Percentiles rank a stretch among this genome's conserved stretches.
phyloP scores from a whole-genome alignment of 2,797 vertebrate genomes.

The Podargus strigoides region DNA sequence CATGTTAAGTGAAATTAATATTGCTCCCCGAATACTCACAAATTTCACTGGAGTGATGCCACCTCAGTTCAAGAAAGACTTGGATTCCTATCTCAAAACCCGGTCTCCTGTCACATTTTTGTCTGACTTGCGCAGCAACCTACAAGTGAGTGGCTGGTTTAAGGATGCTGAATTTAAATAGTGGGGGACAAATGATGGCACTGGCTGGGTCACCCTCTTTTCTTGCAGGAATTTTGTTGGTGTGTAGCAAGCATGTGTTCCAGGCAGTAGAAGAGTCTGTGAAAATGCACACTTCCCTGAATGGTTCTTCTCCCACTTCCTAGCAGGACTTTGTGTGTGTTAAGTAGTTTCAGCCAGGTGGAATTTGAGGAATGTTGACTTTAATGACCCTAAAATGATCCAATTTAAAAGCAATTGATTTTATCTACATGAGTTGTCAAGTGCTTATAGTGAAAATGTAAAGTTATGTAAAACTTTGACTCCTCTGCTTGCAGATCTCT shows the following conservation, averaged over 20 bases:
- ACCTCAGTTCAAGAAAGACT: conserved; percentile 98
- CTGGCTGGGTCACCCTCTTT: not conserved
- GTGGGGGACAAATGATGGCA: not conserved
- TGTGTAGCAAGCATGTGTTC: not conserved
- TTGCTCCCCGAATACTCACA: conserved; percentile 96
- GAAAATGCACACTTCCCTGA: not conserved
- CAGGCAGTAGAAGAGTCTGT: not conserved
- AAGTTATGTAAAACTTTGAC: not conserved
- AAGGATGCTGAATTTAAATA: not conserved
- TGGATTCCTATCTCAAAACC: conserved; percentile 99
- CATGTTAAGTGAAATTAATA: conserved; percentile 99
- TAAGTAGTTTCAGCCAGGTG: not conserved
- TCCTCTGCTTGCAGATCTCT: not conserved
- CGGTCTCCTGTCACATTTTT: conserved; percentile 97
- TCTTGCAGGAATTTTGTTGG: not conserved
- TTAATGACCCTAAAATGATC: not conserved
- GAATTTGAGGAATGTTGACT: not conserved
- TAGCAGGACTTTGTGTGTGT: not conserved
- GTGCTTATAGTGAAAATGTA: not conserved
- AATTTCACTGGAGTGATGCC: conserved; percentile 99
- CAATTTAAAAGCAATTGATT: not conserved
- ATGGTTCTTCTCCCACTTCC: not conserved
- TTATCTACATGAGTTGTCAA: not conserved
- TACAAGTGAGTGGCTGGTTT: conserved; percentile 81
- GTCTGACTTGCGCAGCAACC: conserved; percentile 95